Evolutionary conservation across 2,888 invertebrate genomes (phyloP), one percentile per base, ranked within the genome.

Genomic region (Aphidius colemani): DNA sequence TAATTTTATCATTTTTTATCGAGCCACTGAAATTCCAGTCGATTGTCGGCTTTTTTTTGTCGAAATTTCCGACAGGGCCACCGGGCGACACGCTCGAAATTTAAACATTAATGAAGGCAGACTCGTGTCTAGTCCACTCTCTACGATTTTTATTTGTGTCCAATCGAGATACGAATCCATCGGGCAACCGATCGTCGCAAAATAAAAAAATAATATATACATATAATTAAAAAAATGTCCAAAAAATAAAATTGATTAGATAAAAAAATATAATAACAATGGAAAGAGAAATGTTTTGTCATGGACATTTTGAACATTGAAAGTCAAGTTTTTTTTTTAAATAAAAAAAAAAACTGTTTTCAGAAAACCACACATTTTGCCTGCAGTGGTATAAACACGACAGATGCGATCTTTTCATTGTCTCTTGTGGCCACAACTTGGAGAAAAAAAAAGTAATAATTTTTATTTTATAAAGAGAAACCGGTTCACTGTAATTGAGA

Each of bases 51-150:
- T 57, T 45, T 45, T 61, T 61, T 49, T 67, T 67, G 64, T 67
- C 63, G 53, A 44, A 49, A 60, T 61, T 59, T 63, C 59, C 51
- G 68, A 68, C 67, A 64, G 67, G 68, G 66, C 68, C 66, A 67
- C 67, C 68, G 65, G 67, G 61, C 57, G 53, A 68, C 67, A 68
- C 61, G 63, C 66, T 67, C 67, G 55, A 66, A 69, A 70, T 67
- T 67, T 70, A 58, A 63, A 65, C 66, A 63, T 69, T 70, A 69
- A 68, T 70, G 66, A 67, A 67, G 59, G 59, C 58, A 51, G 60
- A 59, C 46, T 61, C 61, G 49, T 62, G 13, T 61, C 43, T 61
- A 44, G 30, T 30, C 30, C 30, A 30, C 30, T 30, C 60, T 53
- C 57, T 62, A 45, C 44, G 18, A 61, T 45, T 30, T 30, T 30